Evolutionary conservation across 2,113 vertebrate genomes (phyloP), one percentile per base, ranked within the genome.

Genomic region (Stomatorhinus ivindoensis): DNA sequence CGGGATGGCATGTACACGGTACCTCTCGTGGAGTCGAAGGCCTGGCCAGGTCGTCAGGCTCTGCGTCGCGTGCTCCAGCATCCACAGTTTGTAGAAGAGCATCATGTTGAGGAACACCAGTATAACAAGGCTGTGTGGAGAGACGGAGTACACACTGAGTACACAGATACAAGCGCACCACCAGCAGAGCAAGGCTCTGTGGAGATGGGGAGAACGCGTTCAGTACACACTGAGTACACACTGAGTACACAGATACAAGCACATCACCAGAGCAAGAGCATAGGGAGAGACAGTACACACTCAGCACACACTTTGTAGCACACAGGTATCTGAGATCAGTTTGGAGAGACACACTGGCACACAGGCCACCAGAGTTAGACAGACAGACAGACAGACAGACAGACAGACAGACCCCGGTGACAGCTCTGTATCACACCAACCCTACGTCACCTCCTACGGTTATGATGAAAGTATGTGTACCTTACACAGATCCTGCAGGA

Each of bases 81-180:
- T 98, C 98, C 98, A 99, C 92, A 99, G 97, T 82, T 99, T 99
- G 94, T 99, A 99, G 95, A 99, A 99, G 65, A 99, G 97, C 97
- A 99, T 98, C 96, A 98, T 95, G 88, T 99, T 99, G 90, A 99
- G 97, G 92, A 99, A 96, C 91, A 99, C 98, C 94, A 99, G 95
- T 93, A 99, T 95, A 94, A 99, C 96, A 95, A 99, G 94, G 91
- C 98, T 99, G 92, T 47, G 84, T 90, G 73, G n/a, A 42, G n/a
- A 86, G 85, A 55, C 15, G 50, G 58, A 50, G 48, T 44, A 44
- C 42, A 44, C 42, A 69, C n/a, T 3, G 21, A 31, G 65, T 24
- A 65, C 61, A 69, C 17, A 7, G 17, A 24, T 42, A 42, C 42
- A 42, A 3, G 3, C 42, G 3, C 42, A 42, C 3, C 42, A 42